Evolutionary conservation across 2,113 vertebrate genomes (phyloP).

Genomic region (Noturus placidus): DNA sequence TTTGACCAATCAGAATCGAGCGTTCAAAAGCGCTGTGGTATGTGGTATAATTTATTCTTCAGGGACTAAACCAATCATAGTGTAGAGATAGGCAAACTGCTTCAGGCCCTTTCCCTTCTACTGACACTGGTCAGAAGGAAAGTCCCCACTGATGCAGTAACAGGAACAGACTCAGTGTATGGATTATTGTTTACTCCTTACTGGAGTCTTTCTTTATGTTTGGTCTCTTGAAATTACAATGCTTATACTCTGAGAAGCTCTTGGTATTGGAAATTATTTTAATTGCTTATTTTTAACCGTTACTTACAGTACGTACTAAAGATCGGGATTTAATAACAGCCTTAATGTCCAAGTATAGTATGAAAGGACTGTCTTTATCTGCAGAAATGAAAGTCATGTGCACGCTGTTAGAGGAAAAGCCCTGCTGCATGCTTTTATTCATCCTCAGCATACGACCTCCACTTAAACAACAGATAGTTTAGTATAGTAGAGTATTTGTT

Average conservation of each 20-base stretch:
- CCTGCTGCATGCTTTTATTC: neutral
- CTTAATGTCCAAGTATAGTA: slow-evolving; percentile 38
- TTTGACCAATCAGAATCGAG: neutral
- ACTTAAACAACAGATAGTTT: neutral
- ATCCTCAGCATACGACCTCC: neutral
- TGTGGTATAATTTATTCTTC: neutral
- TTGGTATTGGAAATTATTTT: neutral
- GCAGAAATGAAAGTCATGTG: slow-evolving; percentile 64
- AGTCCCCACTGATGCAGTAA: slow-evolving; percentile 23
- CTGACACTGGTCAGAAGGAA: slow-evolving; percentile 31
- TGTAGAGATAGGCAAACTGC: slow-evolving; percentile 44
- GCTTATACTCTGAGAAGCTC: too few relatives aligned
- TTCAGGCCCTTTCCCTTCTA: slow-evolving; percentile 13
- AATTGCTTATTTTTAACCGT: neutral
- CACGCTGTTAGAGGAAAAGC: slow-evolving; percentile 59
- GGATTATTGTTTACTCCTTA: neutral
- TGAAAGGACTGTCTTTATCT: slow-evolving; percentile 55
- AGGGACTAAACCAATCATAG: neutral
- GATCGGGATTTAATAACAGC: slow-evolving; percentile 17
- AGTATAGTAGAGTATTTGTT: neutral
- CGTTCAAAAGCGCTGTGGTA: neutral
- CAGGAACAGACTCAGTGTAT: slow-evolving; percentile 6
- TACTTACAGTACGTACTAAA: neutral
- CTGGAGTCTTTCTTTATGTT: neutral
- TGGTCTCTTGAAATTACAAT: neutral